Conservation (phyloP, 2,797 vertebrate species). For the Pangasius sanitwongsei region DNA sequence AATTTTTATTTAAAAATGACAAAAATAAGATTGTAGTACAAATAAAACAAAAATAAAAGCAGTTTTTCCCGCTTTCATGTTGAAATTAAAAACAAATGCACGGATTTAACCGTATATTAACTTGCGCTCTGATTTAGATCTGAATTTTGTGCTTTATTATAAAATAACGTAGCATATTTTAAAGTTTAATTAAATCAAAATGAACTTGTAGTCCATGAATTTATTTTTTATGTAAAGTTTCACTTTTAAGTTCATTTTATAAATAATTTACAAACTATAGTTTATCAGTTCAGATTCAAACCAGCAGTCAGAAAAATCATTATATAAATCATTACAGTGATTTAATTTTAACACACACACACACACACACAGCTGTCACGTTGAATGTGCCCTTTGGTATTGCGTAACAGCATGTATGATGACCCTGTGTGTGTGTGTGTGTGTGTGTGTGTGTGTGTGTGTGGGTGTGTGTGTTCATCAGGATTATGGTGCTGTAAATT, state of each 20-base stretch:
- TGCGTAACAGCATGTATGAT: not conserved
- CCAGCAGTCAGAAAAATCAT: not conserved
- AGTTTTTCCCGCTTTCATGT: too few relatives aligned
- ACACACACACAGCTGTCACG: not conserved
- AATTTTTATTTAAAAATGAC: too few relatives aligned
- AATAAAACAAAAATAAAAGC: too few relatives aligned
- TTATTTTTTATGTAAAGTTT: not conserved
- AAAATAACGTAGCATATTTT: not conserved
- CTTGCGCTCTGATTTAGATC: too few relatives aligned
- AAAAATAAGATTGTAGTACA: too few relatives aligned
- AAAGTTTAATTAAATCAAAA: not conserved
- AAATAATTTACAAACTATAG: too few relatives aligned
- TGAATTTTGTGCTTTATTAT: too few relatives aligned
- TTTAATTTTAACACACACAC: not conserved
- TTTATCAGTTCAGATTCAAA: not conserved
- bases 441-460: not conserved
- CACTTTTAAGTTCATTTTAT: not conserved
- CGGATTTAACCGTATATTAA: too few relatives aligned
- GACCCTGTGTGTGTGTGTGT: too few relatives aligned
- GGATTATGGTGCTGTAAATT: not conserved
- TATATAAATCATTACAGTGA: too few relatives aligned
- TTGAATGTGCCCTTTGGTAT: not conserved
- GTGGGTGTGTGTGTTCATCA: not conserved
- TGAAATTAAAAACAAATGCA: too few relatives aligned
- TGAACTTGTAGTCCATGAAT: not conserved